Evolutionary conservation across 2,888 invertebrate species (phyloP).

Genomic region (Agriopis leucophaearia): DNA sequence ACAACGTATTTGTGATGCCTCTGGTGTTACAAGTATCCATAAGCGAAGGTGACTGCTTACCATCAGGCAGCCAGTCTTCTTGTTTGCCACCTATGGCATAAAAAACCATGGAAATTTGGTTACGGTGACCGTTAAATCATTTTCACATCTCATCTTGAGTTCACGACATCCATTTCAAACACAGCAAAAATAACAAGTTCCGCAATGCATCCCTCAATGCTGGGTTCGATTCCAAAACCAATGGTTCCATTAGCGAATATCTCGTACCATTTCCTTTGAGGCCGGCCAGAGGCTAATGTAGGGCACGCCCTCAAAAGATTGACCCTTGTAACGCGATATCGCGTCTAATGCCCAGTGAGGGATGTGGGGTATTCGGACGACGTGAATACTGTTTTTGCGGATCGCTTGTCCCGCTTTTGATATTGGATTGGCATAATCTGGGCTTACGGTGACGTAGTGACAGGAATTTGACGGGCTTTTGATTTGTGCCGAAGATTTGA

Average conservation of each 20-base stretch:
- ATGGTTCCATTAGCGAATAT: conserved; percentile 77
- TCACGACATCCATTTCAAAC: neutral
- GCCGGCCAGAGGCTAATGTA: conserved; percentile 75
- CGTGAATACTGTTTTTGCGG: conserved; percentile 42
- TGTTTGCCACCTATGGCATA: too few relatives aligned
- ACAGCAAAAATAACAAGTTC: conserved; percentile 34
- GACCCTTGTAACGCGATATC: conserved; percentile 71
- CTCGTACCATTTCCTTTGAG: conserved; percentile 72
- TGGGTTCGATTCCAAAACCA: conserved; percentile 72
- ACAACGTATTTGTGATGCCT: too few relatives aligned
- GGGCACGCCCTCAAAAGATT: conserved; percentile 70
- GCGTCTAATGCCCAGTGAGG: conserved; percentile 54
- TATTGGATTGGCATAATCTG: conserved; percentile 39
- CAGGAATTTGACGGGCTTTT: conserved; percentile 25
- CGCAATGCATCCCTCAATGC: conserved; percentile 33
- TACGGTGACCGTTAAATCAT: too few relatives aligned
- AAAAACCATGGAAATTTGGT: too few relatives aligned
- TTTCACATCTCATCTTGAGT: too few relatives aligned
- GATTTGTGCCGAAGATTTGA: conserved; percentile 25
- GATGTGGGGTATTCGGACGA: conserved; percentile 45
- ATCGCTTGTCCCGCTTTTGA: conserved; percentile 38
- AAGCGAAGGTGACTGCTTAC: too few relatives aligned
- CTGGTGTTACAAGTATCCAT: too few relatives aligned
- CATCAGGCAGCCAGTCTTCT: too few relatives aligned
- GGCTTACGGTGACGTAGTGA: conserved; percentile 31